phyloP scores from a whole-genome alignment of 1,140 invertebrate species.

The Melitaea cinxia region DNA sequence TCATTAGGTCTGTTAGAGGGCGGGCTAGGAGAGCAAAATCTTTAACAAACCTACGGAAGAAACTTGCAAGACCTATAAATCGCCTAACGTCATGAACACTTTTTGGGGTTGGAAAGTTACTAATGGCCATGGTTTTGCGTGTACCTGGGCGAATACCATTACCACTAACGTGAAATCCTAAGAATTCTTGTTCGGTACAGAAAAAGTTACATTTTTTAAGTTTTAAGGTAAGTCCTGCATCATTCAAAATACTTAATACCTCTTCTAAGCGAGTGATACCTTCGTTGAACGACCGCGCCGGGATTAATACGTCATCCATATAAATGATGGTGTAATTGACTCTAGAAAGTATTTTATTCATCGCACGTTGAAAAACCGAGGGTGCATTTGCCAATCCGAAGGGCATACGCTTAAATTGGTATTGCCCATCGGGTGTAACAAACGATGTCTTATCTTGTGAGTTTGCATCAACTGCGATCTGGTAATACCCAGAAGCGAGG shows the following conservation, averaged over 20 bases:
- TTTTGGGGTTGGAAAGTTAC: not conserved
- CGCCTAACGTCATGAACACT: constrained; percentile 19
- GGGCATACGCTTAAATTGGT: constrained; percentile 21
- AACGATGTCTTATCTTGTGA: not conserved
- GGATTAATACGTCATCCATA: not conserved
- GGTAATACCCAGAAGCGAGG: constrained; percentile 25
- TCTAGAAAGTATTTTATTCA: constrained; percentile 22
- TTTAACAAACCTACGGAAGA: constrained; percentile 33
- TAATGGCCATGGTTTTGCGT: not conserved
- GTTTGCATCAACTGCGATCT: constrained; percentile 2
- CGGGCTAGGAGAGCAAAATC: constrained; percentile 11
- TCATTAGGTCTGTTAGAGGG: constrained; percentile 28
- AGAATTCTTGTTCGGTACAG: too few species aligned
- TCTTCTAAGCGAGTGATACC: too few species aligned
- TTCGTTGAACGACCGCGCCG: too few species aligned
- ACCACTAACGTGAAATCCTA: too few species aligned
- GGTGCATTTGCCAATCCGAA: constrained; percentile 28
- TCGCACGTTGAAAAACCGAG: constrained; percentile 21
- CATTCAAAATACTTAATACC: constrained; percentile 1
- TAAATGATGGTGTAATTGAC: constrained; percentile 9
- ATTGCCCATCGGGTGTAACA: constrained; percentile 23
- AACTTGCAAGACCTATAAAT: constrained; percentile 26
- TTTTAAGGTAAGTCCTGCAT: constrained; percentile 15
- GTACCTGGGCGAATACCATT: constrained; percentile 7
- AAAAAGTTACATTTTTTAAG: too few species aligned